Conservation (phyloP, 1,140 invertebrate genomes). For the Acromyrmex echinatior region DNA sequence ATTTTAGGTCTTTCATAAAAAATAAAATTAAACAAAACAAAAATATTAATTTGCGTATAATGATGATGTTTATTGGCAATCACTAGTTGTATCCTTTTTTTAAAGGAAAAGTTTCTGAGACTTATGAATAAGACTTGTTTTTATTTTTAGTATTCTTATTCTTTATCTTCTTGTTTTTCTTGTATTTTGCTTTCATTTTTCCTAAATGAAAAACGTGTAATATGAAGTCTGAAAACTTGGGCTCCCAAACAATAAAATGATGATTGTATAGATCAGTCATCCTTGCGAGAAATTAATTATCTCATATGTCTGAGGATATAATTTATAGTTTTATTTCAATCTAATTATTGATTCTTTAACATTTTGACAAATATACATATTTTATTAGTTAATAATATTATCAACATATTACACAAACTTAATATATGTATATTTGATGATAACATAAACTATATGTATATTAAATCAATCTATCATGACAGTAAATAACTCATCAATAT, state of each 20-base stretch:
- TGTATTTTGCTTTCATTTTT: too few relatives aligned
- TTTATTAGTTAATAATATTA: slow-evolving; percentile 19
- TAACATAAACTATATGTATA: neutral
- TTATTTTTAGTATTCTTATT: too few relatives aligned
- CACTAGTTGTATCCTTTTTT: neutral
- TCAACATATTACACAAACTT: neutral
- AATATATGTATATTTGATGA: neutral
- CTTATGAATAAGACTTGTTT: too few relatives aligned
- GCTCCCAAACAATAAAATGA: neutral
- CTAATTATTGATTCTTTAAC: neutral
- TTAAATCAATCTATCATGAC: neutral
- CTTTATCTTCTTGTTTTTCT: too few relatives aligned
- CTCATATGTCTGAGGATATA: neutral
- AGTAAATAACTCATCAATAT: neutral
- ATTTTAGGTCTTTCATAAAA: neutral
- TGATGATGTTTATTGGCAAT: neutral
- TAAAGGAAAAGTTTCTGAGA: neutral
- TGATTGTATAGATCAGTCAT: neutral
- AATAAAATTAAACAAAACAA: neutral
- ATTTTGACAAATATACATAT: neutral
- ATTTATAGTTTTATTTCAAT: neutral
- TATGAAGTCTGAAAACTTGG: neutral
- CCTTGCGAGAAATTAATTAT: neutral
- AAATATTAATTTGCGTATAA: neutral
- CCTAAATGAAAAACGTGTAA: neutral